These are phyloP conservation scores for Sarcophaga subvicina DNA, from an alignment of 2,888 invertebrate species.

Conservation along the genomic window DNA sequence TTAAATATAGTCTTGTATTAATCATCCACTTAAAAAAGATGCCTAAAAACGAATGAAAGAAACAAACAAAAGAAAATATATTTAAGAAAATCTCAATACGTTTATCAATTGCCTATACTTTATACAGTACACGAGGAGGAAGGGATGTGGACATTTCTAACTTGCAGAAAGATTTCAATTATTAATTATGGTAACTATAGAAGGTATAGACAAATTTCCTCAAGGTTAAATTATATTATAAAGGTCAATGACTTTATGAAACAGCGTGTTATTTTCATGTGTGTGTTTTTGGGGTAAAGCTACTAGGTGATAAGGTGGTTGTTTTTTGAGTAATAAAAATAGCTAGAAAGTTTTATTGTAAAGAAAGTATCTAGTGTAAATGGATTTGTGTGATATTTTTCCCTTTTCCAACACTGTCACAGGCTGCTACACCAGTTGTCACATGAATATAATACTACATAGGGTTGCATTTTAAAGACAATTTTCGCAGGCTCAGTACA, in stretches of 20 bases:
- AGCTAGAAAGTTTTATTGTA: no score
- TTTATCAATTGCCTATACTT: constrained; percentile 36
- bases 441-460: no score
- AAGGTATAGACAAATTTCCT: neutral
- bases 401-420: no score
- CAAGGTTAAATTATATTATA: constrained; percentile 23
- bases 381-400: no score
- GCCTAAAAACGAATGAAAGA: constrained; percentile 67
- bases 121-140: neutral
- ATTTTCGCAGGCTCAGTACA: no score
- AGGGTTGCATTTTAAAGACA: no score
- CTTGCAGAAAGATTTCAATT: no score
- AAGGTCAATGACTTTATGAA: constrained; percentile 24
- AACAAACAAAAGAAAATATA: constrained; percentile 53
- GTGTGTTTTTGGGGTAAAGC: neutral
- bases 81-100: constrained; percentile 56
- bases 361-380: no score
- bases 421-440: no score
- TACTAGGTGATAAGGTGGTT: neutral
- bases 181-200: no score
- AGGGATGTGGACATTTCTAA: neutral
- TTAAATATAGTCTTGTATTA: constrained; percentile 62
- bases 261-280: neutral
- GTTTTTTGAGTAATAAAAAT: neutral
- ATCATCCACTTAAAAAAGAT: constrained; percentile 64